Evolutionary conservation across 1,140 invertebrate species (phyloP).

Genomic region (Venustaconcha ellipsiformis): DNA sequence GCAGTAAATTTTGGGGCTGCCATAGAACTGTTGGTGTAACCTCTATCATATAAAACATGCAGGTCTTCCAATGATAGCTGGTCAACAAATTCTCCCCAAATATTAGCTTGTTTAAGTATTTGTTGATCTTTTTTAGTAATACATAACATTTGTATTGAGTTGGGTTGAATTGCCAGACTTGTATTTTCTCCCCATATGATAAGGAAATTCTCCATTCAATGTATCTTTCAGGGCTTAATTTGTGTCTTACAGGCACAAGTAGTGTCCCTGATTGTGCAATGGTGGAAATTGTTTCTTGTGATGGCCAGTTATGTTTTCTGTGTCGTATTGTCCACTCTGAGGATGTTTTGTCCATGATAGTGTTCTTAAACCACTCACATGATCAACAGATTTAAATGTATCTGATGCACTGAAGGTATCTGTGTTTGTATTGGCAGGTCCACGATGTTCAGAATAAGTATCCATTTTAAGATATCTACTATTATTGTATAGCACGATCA

Average conservation of each 20-base stretch:
- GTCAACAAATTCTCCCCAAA: neutral
- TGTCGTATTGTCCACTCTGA: too few species aligned
- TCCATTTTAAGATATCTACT: too few species aligned
- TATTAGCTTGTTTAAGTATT: neutral
- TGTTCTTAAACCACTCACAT: too few species aligned
- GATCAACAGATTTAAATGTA: too few species aligned
- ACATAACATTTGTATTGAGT: slow-evolving; percentile 20
- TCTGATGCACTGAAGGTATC: too few species aligned
- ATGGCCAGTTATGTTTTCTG: too few species aligned
- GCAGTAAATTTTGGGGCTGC: slow-evolving; percentile 3
- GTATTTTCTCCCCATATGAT: slow-evolving; percentile 10
- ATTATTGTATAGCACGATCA: too few species aligned
- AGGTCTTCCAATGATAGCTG: slow-evolving; percentile 4
- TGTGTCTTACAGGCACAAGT: slow-evolving; percentile 7
- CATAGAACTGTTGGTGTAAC: neutral
- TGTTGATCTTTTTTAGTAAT: slow-evolving; percentile 8
- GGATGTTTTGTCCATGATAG: too few species aligned
- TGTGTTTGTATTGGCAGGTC: too few species aligned
- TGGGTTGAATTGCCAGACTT: slow-evolving; percentile 2
- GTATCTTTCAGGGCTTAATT: neutral
- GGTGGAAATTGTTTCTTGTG: too few species aligned
- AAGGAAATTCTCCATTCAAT: slow-evolving; percentile 17
- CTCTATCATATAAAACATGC: slow-evolving; percentile 12
- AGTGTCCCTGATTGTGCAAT: slow-evolving; percentile 1
- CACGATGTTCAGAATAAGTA: too few species aligned